These are phyloP conservation scores for Cryptoprocta ferox DNA, from an alignment of 2,797 vertebrate genomes.

Conservation along the genomic window DNA sequence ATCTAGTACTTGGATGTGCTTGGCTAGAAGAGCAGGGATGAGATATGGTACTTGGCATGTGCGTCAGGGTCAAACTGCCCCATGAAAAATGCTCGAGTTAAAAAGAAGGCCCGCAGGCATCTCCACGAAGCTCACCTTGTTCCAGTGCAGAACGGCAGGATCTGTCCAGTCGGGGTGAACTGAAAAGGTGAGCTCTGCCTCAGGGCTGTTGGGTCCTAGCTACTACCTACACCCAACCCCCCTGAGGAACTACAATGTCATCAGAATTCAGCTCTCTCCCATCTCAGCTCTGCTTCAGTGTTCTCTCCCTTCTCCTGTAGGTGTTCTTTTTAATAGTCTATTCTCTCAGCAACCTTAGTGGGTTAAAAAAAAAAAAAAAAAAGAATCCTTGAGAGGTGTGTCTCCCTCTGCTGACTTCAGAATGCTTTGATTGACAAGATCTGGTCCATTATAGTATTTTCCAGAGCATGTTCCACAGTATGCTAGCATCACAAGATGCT, in stretches of 20 bases:
- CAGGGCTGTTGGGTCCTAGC: not conserved
- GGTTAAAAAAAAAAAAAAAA: not conserved
- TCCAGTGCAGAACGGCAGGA: not conserved
- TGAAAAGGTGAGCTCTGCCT: not conserved
- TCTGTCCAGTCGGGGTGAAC: not conserved
- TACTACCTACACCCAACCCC: not conserved
- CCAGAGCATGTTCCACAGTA: not conserved
- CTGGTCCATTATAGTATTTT: not conserved
- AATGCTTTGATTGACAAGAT: not conserved
- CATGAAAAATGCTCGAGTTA: not conserved
- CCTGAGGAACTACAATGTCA: not conserved
- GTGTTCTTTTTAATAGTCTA: not conserved
- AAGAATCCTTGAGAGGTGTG: not conserved
- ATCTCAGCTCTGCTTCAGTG: not conserved
- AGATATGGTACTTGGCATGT: not conserved
- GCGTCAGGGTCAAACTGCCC: constrained; percentile 17
- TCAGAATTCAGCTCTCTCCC: not conserved
- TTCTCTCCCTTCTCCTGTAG: not conserved
- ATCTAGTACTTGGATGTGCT: constrained; percentile 46
- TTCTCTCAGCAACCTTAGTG: not conserved
- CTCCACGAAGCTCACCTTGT: not conserved
- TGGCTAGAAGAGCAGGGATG: not conserved
- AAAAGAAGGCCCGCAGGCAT: not conserved
- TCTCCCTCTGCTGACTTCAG: not conserved
- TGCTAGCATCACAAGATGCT: not conserved